Evolutionary conservation across 2,888 invertebrate species (phyloP), one percentile per base, ranked within the genome.

Genomic region (Scaptomyza tumidula): DNA sequence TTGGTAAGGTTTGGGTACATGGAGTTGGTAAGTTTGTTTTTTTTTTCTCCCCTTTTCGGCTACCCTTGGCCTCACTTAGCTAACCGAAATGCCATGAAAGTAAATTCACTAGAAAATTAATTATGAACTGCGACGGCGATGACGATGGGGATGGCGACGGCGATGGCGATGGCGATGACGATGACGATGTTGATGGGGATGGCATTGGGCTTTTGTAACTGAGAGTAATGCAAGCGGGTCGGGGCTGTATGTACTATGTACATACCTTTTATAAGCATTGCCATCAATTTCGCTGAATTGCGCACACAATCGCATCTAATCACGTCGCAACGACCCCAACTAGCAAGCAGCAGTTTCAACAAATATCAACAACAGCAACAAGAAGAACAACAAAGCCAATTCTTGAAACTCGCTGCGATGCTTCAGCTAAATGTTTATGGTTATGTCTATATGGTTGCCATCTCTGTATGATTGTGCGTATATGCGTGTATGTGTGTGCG

Each of bases 201-300:
- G 48, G 16, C 9, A 9, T 31, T 33, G 19, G 33, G 41, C 1
- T 16, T 41, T 39, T 39, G n/a, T 48, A 63, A 62, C 41, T 67
- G 62, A 71, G 82, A 61, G 70, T 77, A 78, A 79, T 86, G 85
- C 85, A 84, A 84, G 60, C 77, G 57, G 19, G 3, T 13, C 27
- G 58, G 44, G 55, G 41, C 29, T 41, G 43, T 59, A 41, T 53
- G 43, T 64, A 68, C 58, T 71, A 53, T 57, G 71, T 74, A 71
- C 71, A 78, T 87, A 86, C 86, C 88, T 83, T 86, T 83, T 88
- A 88, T 83, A 79, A 62, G 78, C 79, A 86, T 75, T 80, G 85
- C 88, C 85, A 86, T 86, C 88, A 86, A 88, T 88, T 86, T 86
- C 79, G 85, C 88, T 86, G 88, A 88, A 88, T 88, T 86, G 88